A percentile compares a stretch with the other conserved stretches of the same genome.
Evolutionary conservation across 2,888 invertebrate species (phyloP).

Genomic region (Ectemnius continuus): DNA sequence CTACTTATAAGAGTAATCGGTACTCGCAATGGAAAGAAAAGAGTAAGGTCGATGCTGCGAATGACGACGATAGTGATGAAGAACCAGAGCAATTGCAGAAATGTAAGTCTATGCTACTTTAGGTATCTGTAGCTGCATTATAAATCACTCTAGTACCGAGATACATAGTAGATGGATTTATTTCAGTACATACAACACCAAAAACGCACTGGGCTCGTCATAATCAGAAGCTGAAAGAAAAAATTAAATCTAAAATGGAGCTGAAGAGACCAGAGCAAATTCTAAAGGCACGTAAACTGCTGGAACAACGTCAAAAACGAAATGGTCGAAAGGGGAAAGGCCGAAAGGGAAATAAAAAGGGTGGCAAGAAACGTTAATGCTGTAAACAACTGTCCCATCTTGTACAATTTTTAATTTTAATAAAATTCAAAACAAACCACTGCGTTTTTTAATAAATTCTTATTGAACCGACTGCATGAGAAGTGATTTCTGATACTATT

Average conservation of each 20-base stretch:
- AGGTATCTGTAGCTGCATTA: conserved; percentile 4
- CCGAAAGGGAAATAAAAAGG: conserved; percentile 51
- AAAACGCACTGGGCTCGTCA: conserved; percentile 89
- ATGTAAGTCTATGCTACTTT: conserved; percentile 54
- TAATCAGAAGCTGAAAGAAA: conserved; percentile 85
- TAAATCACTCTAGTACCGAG: conserved; percentile 1
- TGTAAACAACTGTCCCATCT: no score
- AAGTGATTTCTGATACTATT: conserved; percentile 29
- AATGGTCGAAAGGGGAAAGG: conserved; percentile 76
- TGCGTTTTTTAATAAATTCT: no score
- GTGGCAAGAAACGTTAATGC: conserved; percentile 45
- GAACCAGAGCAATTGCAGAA: conserved; percentile 65
- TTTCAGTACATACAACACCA: conserved; percentile 76
- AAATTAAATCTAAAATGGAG: conserved; percentile 81
- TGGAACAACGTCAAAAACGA: conserved; percentile 79
- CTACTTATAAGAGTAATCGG: conserved; percentile 94
- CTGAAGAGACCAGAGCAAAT: conserved; percentile 88
- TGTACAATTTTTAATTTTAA: no score
- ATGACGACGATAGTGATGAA: conserved; percentile 78
- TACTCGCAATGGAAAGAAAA: conserved; percentile 93
- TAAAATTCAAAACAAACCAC: no score
- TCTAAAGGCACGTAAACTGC: conserved; percentile 84
- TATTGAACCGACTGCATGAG: neutral
- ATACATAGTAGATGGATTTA: conserved; percentile 24
- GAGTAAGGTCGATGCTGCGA: conserved; percentile 80